Evolutionary conservation across 2,113 vertebrate species (phyloP), one percentile per base, ranked within the genome.

Genomic region (Calidris pugnax): DNA sequence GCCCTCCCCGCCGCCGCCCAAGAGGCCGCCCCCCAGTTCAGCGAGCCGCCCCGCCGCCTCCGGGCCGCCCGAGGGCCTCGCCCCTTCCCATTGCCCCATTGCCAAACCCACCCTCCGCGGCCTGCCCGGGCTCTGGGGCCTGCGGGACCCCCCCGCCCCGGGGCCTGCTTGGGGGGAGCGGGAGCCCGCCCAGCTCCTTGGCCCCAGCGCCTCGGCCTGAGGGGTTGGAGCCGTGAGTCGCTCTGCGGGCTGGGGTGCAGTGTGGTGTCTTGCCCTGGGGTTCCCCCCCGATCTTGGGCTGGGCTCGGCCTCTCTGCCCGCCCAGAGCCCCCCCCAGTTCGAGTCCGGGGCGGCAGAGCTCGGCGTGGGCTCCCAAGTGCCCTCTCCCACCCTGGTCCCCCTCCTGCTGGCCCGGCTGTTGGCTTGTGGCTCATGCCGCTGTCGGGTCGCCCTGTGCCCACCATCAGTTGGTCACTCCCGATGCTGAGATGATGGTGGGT

Each of bases 21-120:
- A 82, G 78, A 82, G 77, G 68, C 60, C 87, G 26, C 28, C 16
- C 62, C 53, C 47, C 62, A 76, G 87, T 71, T 83, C 71, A 90
- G 79, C 71, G 63, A 74, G 51, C 57, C 30, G 50, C 76, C 35
- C 51, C 32, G 43, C 53, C 51, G 62, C 41, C 83, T 47, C 41
- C 4, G n/a, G 72, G 60, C 60, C 47, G n/a, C 35, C 53, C 41
- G 20, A 9, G 53, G 62, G 53, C 53, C 63, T 68, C 35, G 45
- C 45, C 73, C 73, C 26, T 1, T 5, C 51, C 8, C 56, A 30
- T 55, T 28, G 53, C 27, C 51, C 51, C 27, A 9, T 53, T 28
- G 22, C 50, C 26, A 27, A 51, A 55, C 56, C 51, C 13, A 7
- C 32, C 21, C 27, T 26, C 35, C 24, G 45, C 11, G 21, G 67